phyloP scores from a whole-genome alignment of 2,797 vertebrate species.

The Chelidonichthys spinosus region DNA sequence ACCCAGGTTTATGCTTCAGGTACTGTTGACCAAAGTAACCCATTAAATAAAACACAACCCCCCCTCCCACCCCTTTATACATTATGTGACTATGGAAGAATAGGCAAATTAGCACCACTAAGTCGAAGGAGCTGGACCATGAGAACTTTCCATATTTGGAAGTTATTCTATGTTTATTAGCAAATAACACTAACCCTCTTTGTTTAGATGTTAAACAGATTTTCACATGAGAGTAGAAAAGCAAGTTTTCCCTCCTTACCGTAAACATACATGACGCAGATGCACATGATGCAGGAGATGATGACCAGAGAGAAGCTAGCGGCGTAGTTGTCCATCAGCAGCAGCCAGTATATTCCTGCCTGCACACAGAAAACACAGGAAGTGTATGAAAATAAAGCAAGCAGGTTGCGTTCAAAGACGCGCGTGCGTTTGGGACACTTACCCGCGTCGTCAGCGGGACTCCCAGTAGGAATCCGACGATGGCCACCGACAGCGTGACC shows the following conservation, averaged over 20 bases:
- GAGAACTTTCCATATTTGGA: too few species aligned
- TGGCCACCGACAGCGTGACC: constrained; percentile 91
- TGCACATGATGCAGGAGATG: constrained; percentile 99
- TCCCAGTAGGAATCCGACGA: constrained; percentile 92
- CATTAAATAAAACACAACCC: too few species aligned
- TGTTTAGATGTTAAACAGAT: too few species aligned
- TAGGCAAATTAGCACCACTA: too few species aligned
- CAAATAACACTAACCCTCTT: too few species aligned
- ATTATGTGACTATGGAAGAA: too few species aligned
- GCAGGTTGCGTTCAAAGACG: neutral
- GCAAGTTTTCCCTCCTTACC: constrained; percentile 83
- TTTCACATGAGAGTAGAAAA: neutral
- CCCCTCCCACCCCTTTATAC: too few species aligned
- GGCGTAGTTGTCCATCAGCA: constrained; percentile 98
- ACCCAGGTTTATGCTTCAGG: too few species aligned
- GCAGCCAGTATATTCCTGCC: constrained; percentile 98
- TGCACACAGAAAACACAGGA: constrained; percentile 61
- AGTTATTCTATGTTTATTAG: too few species aligned
- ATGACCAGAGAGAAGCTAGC: constrained; percentile 98
- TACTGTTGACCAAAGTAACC: too few species aligned
- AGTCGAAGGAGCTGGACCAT: too few species aligned
- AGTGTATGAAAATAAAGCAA: neutral
- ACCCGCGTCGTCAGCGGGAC: constrained; percentile 95
- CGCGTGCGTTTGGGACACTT: neutral
- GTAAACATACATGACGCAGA: constrained; percentile 97